phyloP scores from a whole-genome alignment of 2,888 invertebrate genomes.

The Conops quadrifasciatus region DNA sequence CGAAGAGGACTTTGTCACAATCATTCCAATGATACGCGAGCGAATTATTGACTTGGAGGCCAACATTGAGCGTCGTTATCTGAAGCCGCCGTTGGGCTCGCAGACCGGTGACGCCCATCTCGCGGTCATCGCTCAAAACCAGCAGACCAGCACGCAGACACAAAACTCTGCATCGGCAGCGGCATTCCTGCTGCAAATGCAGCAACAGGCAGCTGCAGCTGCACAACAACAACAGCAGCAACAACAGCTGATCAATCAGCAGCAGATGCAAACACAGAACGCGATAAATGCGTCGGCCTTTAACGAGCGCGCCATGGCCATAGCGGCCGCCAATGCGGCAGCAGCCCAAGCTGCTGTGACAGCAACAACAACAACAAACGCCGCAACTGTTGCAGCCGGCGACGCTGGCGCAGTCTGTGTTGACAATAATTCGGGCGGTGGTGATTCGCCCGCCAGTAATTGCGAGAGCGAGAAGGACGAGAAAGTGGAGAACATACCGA shows the following conservation, averaged over 20 bases:
- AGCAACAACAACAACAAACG: conserved; percentile 26
- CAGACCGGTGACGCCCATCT: conserved; percentile 72
- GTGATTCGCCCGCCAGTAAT: conserved; percentile 61
- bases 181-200: conserved; percentile 59
- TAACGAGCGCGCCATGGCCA: conserved; percentile 58
- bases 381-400: conserved; percentile 38
- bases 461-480: conserved; percentile 64
- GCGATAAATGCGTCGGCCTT: conserved; percentile 54
- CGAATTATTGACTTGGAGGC: conserved; percentile 85
- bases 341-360: conserved; percentile 40
- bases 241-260: conserved; percentile 57
- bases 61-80: conserved; percentile 90
- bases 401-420: conserved; percentile 34
- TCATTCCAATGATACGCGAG: conserved; percentile 69
- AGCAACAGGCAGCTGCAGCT: conserved; percentile 54
- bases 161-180: conserved; percentile 65
- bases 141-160: conserved; percentile 63
- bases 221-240: conserved; percentile 51
- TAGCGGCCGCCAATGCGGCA: conserved; percentile 55
- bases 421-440: conserved; percentile 47
- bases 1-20: conserved; percentile 68
- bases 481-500: conserved; percentile 63
- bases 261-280: conserved; percentile 49
- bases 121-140: conserved; percentile 68
- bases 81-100: conserved; percentile 85